Base-by-base conservation (phyloP, 2,888 invertebrate species). In the Sacculina carcini region DNA sequence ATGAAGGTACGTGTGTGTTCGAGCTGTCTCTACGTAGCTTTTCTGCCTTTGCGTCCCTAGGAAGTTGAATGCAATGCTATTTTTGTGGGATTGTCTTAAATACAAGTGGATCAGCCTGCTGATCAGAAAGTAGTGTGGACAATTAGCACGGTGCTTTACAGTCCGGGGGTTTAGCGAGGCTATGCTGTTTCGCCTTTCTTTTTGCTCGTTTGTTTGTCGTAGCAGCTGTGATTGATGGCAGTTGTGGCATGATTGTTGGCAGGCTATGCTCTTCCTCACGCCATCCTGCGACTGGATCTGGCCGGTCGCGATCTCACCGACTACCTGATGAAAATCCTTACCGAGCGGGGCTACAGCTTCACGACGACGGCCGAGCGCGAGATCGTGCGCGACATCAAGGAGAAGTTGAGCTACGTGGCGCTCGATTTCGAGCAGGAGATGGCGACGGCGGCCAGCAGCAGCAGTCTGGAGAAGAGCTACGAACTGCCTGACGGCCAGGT, bases 281-380 rank as follows among this genome's bases (percentile, higher is more conserved):
- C 87, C 72, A 90, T 90, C 74, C 79, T 87, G 67, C 84, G 89
- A 78, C 72, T 89, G 73, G 87, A 89, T 72, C 78, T 89, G 76
- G 87, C 87, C 64, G 89, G 89, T 65, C 83, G 89, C 64, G 89
- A 89, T 72, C 76, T 89, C 69, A 89, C 87, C 70, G 87, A 87
- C 73, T 89, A 89, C 75, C 76, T 89, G 71, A 87, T 87, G 86
- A 89, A 87, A 76, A 87, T 89, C 76, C 76, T 89, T 65, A 85
- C 85, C 67, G 86, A 87, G 74, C 78, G 86, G 5, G 69, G 67
- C 52, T 68, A 69, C 61, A 61, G 63, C 50, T 69, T 51, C 64
- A 68, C 69, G 54, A 71, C 71, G 56, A 67, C 69, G 12, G 67
- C 67, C 49, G 71, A 72, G 60, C 73, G 85, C 62, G 89, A 89